Evolutionary conservation across 2,113 vertebrate genomes (phyloP).

Genomic region (Naja naja): DNA sequence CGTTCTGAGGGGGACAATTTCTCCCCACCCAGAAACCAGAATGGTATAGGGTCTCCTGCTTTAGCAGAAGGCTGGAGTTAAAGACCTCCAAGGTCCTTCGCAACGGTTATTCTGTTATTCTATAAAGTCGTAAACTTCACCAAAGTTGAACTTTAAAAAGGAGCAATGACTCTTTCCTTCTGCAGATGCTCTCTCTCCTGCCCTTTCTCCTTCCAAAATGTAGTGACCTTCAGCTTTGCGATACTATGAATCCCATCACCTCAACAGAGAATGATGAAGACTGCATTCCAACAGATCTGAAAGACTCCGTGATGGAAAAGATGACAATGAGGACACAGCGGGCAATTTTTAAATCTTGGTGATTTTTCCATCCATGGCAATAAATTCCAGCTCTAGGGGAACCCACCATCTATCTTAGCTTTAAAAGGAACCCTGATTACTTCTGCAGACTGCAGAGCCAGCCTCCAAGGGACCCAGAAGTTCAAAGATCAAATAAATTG

Average conservation of each 20-base stretch:
- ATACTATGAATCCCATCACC: background rate
- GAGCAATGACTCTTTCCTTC: background rate
- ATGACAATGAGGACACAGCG: background rate
- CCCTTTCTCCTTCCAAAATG: background rate
- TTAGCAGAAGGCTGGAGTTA: too few species aligned
- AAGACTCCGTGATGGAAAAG: background rate
- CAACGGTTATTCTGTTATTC: background rate
- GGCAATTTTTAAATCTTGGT: slow-evolving; percentile 46
- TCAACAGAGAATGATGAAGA: background rate
- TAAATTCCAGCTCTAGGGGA: slow-evolving; percentile 49
- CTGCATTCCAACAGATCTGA: background rate
- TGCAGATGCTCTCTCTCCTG: background rate
- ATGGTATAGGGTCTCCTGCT: too few species aligned
- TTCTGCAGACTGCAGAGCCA: slow-evolving; percentile 65
- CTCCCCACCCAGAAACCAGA: too few species aligned
- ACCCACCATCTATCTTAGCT: slow-evolving; percentile 55
- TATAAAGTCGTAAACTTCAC: background rate
- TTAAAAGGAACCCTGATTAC: slow-evolving; percentile 54
- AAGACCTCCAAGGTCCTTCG: background rate
- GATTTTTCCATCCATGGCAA: slow-evolving; percentile 49
- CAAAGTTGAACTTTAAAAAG: background rate
- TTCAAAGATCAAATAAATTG: slow-evolving; percentile 78
- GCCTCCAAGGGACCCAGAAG: slow-evolving; percentile 58
- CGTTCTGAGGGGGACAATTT: too few species aligned
- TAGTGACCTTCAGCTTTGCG: background rate